A percentile compares a stretch with the other conserved stretches of the same genome.
phyloP scores from a whole-genome alignment of 2,113 vertebrate species.

The Rallus limicola region DNA sequence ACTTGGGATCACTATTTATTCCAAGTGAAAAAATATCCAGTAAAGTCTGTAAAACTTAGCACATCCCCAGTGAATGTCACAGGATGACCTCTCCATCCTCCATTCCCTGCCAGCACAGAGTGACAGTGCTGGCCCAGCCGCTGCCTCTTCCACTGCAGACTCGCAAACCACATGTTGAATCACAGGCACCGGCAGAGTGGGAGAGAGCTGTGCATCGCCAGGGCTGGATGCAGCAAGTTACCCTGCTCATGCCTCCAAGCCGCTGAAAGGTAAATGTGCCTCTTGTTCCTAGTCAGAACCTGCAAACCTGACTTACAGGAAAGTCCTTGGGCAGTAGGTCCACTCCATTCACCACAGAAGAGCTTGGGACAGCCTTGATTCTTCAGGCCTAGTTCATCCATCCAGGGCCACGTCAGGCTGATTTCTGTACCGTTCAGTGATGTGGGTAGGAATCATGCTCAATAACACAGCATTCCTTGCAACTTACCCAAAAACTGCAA shows the following conservation, averaged over 20 bases:
- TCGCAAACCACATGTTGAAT: accelerated
- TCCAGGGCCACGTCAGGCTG: not conserved
- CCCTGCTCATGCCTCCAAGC: not conserved
- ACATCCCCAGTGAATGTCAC: not conserved
- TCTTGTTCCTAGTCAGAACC: not conserved
- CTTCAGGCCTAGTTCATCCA: not conserved
- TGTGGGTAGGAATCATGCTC: not conserved
- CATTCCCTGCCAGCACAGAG: not conserved
- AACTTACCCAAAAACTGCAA: not conserved
- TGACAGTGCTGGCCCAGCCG: accelerated
- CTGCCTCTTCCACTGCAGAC: not conserved
- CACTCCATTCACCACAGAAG: accelerated
- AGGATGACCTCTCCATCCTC: not conserved
- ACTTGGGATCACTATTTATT: not conserved
- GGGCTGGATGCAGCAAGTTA: not conserved
- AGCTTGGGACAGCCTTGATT: not conserved
- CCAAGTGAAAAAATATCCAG: not conserved
- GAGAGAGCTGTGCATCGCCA: not conserved
- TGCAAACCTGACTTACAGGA: not conserved
- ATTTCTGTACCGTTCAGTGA: not conserved
- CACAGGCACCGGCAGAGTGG: accelerated
- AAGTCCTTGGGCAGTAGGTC: not conserved
- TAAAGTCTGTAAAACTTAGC: not conserved
- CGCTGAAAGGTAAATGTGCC: not conserved
- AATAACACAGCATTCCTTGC: not conserved